Evolutionary conservation across 2,113 vertebrate genomes (phyloP).

Genomic region (Ammodytes marinus): DNA sequence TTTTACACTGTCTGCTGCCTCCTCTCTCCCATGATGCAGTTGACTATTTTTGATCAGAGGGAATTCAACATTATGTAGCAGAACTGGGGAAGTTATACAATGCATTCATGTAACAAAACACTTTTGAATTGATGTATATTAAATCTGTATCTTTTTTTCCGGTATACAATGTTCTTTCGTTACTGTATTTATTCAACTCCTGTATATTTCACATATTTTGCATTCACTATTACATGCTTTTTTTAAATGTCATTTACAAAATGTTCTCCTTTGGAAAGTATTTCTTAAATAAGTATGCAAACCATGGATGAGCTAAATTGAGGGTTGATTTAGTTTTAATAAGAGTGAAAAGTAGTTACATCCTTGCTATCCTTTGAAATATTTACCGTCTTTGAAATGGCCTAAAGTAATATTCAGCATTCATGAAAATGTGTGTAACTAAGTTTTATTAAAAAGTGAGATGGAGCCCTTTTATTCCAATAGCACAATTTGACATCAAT

Average conservation of each 20-base stretch:
- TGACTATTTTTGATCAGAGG: too few relatives aligned
- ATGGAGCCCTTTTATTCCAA: slow-evolving; percentile 55
- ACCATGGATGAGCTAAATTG: slow-evolving; percentile 4
- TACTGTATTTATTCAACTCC: neutral
- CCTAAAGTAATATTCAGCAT: slow-evolving; percentile 47
- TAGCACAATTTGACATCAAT: slow-evolving; percentile 54
- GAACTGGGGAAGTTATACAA: neutral
- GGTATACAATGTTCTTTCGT: neutral
- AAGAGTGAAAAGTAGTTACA: slow-evolving; percentile 38
- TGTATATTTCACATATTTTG: neutral
- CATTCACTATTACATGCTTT: neutral
- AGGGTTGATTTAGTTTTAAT: slow-evolving; percentile 45
- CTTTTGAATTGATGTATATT: neutral
- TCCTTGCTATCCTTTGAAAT: slow-evolving; percentile 45
- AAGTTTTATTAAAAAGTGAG: slow-evolving; percentile 64
- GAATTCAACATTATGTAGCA: too few relatives aligned
- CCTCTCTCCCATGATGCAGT: neutral
- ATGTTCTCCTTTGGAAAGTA: neutral
- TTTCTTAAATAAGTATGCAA: slow-evolving; percentile 2
- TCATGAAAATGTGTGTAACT: slow-evolving; percentile 53
- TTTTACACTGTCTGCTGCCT: neutral
- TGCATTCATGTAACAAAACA: neutral
- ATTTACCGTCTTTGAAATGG: slow-evolving; percentile 54
- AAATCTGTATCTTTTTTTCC: neutral
- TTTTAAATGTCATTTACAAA: neutral